These are phyloP conservation scores for Salvator merianae DNA, from an alignment of 2,113 vertebrate genomes.

Conservation along the genomic window DNA sequence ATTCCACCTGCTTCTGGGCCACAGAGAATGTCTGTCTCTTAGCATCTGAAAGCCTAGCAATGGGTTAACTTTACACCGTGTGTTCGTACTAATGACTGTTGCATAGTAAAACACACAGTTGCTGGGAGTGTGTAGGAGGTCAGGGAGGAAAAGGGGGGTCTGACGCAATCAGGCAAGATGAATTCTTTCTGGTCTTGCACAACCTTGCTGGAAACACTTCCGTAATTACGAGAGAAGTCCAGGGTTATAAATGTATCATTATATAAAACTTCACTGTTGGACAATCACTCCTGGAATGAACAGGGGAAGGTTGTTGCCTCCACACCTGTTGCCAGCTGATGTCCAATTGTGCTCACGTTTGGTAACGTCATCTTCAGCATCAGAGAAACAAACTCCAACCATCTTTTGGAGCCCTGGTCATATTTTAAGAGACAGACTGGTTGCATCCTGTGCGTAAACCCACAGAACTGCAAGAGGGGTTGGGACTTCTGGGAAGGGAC, in stretches of 20 bases:
- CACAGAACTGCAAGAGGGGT: background rate
- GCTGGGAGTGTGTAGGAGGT: slow-evolving; percentile 23
- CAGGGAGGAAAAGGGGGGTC: background rate
- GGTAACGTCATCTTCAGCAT: slow-evolving; percentile 5
- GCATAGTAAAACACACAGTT: slow-evolving; percentile 8
- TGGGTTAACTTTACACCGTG: slow-evolving; percentile 1
- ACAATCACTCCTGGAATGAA: slow-evolving; percentile 1
- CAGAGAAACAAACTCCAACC: background rate
- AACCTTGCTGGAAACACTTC: slow-evolving; percentile 11
- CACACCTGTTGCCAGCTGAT: background rate
- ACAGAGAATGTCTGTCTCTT: background rate
- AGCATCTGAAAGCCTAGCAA: background rate
- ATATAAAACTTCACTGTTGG: background rate
- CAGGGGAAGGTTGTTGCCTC: background rate
- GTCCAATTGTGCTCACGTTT: background rate
- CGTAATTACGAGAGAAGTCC: background rate
- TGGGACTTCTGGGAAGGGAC: background rate
- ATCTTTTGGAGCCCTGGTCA: background rate
- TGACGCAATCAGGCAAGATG: slow-evolving; percentile 20
- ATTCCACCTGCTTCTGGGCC: background rate
- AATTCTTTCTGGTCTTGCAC: slow-evolving; percentile 21
- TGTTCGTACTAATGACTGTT: slow-evolving; percentile 4
- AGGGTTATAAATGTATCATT: slow-evolving; percentile 21
- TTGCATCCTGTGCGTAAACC: background rate
- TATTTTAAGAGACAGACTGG: background rate